phyloP scores from a whole-genome alignment of 1,140 invertebrate genomes.

The Leptinotarsa defecta region DNA sequence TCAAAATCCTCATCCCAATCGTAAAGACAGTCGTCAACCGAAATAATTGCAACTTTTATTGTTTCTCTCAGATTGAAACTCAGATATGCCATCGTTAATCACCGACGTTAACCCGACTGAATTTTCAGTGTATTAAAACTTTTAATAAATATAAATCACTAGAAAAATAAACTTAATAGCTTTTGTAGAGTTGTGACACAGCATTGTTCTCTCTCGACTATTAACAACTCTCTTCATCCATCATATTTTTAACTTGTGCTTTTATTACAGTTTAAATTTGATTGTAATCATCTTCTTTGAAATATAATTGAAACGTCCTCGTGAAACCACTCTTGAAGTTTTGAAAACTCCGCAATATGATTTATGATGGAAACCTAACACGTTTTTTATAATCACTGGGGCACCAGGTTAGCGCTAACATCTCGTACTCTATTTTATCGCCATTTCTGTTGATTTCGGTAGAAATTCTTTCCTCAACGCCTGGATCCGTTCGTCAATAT shows the following conservation, averaged over 20 bases:
- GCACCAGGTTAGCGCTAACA: not conserved
- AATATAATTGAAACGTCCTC: conserved; percentile 39
- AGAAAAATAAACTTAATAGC: conserved; percentile 25
- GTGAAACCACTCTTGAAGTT: conserved; percentile 35
- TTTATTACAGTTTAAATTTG: conserved; percentile 38
- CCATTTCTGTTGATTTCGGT: no score
- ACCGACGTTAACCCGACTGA: conserved; percentile 13
- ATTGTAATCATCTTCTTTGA: conserved; percentile 37
- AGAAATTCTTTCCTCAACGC: no score
- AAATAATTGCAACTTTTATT: not conserved
- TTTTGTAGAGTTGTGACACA: conserved; percentile 24
- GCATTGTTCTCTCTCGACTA: conserved; percentile 13
- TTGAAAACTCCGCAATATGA: conserved; percentile 25
- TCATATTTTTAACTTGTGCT: conserved; percentile 30
- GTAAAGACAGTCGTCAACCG: not conserved
- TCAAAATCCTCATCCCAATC: not conserved
- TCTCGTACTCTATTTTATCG: not conserved
- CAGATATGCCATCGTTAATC: conserved; percentile 29
- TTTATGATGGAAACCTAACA: conserved; percentile 22
- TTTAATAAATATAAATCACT: conserved; percentile 30
- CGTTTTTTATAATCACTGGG: conserved; percentile 20
- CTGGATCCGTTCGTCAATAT: no score
- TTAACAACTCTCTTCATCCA: conserved; percentile 32
- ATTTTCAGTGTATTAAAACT: conserved; percentile 25
- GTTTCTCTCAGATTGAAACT: not conserved